A percentile compares a stretch with the other conserved stretches of the same genome.
Conservation (phyloP, 92 coral and sea anemone genomes). For the Zoanthus gigantus region DNA sequence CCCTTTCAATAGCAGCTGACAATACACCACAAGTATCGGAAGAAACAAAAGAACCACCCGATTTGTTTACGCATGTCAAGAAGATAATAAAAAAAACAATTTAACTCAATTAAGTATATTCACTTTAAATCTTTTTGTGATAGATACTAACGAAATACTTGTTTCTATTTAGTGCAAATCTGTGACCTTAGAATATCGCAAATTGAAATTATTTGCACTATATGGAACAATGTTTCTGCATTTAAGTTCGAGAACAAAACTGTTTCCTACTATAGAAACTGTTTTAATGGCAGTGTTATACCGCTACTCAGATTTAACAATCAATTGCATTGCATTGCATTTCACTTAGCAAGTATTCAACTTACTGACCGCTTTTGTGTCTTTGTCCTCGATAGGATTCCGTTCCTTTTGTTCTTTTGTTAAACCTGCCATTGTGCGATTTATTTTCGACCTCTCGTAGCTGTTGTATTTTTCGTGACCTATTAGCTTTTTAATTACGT, state of each 20-base stretch:
- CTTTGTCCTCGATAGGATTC: neutral
- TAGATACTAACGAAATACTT: neutral
- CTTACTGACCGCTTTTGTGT: slow-evolving; percentile 37
- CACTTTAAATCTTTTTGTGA: neutral
- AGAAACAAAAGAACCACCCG: slow-evolving; percentile 32
- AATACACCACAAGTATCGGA: neutral
- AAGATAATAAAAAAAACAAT: neutral
- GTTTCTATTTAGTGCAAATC: neutral
- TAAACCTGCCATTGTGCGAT: slow-evolving; percentile 10
- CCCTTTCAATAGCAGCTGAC: neutral
- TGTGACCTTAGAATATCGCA: neutral
- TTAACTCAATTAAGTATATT: slow-evolving; percentile 1
- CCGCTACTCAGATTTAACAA: neutral
- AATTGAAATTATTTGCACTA: neutral
- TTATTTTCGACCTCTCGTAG: neutral
- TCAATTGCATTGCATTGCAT: too few relatives aligned
- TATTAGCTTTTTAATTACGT: neutral
- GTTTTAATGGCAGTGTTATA: neutral
- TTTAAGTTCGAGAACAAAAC: neutral
- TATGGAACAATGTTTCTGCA: neutral
- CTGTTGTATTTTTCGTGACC: neutral
- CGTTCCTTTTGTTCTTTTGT: slow-evolving; percentile 22
- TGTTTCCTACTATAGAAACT: too few relatives aligned
- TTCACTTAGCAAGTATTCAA: neutral
- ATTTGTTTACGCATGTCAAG: neutral